Evolutionary conservation across 2,888 invertebrate genomes (phyloP).

Genomic region (Crioceris asparagi): DNA sequence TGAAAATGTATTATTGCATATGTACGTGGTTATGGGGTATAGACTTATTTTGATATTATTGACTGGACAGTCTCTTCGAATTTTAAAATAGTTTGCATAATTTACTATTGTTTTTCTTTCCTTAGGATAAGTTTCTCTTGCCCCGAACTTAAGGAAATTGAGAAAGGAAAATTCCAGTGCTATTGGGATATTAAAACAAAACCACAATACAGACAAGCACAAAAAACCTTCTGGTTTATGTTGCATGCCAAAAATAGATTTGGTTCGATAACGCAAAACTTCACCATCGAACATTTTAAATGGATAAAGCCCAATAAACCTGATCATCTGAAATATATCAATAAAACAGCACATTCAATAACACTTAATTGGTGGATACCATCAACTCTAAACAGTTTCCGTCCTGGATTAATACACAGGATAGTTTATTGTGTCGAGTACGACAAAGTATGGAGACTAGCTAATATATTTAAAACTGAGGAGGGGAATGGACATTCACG

Average conservation of each 20-base stretch:
- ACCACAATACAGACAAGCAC: constrained; percentile 45
- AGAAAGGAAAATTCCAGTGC: constrained; percentile 29
- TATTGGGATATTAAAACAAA: constrained; percentile 41
- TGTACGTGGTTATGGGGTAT: too few species aligned
- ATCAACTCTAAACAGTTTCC: constrained; percentile 40
- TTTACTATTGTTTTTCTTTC: too few species aligned
- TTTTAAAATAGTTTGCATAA: too few species aligned
- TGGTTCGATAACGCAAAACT: constrained; percentile 37
- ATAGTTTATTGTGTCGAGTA: constrained; percentile 44
- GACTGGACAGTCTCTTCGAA: too few species aligned
- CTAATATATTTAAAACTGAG: too few species aligned
- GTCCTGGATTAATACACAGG: constrained; percentile 40
- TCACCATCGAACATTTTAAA: constrained; percentile 15
- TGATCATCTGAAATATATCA: constrained; percentile 37
- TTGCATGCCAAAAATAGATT: constrained; percentile 52
- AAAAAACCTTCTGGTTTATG: constrained; percentile 45
- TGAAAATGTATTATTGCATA: too few species aligned
- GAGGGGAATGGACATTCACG: too few species aligned
- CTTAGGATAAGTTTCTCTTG: too few species aligned
- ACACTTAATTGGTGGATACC: constrained; percentile 42
- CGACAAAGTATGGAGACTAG: constrained; percentile 39
- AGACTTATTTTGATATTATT: too few species aligned
- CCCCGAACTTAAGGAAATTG: neutral
- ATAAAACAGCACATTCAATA: constrained; percentile 40
- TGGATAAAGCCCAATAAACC: constrained; percentile 39